Base-by-base conservation (phyloP, 2,797 vertebrate genomes). In the Odontamblyopus rebecca region DNA sequence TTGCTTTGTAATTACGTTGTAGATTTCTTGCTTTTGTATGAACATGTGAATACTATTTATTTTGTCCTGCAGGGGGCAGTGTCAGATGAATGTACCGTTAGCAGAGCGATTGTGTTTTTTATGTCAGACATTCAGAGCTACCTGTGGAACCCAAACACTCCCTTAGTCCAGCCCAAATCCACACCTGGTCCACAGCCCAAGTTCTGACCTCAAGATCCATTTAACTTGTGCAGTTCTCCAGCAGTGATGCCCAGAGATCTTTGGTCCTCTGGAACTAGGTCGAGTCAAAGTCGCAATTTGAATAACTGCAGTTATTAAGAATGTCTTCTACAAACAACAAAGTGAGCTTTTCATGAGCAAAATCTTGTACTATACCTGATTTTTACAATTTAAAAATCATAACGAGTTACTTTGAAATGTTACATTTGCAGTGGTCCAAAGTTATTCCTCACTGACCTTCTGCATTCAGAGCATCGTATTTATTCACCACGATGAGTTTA, bases 21-120 rank as follows among this genome's bases (percentile, higher is more conserved):
- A 84, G 82, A 75, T 74, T 75, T 82, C 80, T 85, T 75, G 83
- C 86, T 91, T 90, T 93, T 91, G 89, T 89, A 89, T 83, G 78
- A 86, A 90, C 90, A 89, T 89, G 86, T 86, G 85, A 61, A 87
- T 88, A 79, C 78, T 90, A 91, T 90, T 93, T 89, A 90, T 91
- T 92, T 91, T 89, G 89, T 91, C 90, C 82, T 81, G 89, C 56
- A 35, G 61, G 35, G 9, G 61, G n/a, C 35, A 1, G 61, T 54
- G 79, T n/a, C 69, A 26, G 76, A 78, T 66, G 91, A 93, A 94
- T 92, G 93, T 93, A 92, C 81, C 66, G 74, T 83, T 78, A 83
- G 83, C 74, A 63, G 84, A 84, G 60, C 57, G 79, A 90, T 88
- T 90, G 85, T 85, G 73, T 73, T 74, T 80, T 73, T 78, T 19